Percentiles rank a stretch among this genome's conserved stretches.
These are phyloP conservation scores for Anthoptus insignis DNA, from an alignment of 2,888 invertebrate genomes.

Conservation along the genomic window DNA sequence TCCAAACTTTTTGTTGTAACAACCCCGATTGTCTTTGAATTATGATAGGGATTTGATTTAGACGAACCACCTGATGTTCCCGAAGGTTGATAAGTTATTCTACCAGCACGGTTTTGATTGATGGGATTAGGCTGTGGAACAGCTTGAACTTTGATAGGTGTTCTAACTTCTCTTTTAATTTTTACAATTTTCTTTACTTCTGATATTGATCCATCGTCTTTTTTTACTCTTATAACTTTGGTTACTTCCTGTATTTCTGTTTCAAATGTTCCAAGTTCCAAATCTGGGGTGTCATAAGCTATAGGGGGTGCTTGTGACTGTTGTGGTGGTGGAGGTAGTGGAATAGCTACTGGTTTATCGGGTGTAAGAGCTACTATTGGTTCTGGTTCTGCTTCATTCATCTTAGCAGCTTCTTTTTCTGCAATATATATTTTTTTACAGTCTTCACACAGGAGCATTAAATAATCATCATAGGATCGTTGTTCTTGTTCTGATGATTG, in stretches of 20 bases:
- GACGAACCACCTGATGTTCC: conserved; percentile 39
- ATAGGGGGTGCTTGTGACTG: background rate
- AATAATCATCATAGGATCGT: conserved; percentile 38
- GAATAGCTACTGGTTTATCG: background rate
- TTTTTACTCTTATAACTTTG: conserved; percentile 55
- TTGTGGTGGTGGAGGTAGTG: background rate
- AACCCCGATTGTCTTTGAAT: conserved; percentile 50
- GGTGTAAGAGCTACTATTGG: background rate
- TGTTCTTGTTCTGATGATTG: too few relatives aligned
- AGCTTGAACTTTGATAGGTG: conserved; percentile 41
- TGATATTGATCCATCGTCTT: conserved; percentile 58
- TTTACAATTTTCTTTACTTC: conserved; percentile 58
- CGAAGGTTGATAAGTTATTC: conserved; percentile 36
- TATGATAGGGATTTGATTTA: conserved; percentile 49
- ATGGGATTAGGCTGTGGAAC: conserved; percentile 34
- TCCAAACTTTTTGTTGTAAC: conserved; percentile 40
- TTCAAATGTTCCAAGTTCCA: conserved; percentile 55
- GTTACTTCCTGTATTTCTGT: conserved; percentile 58
- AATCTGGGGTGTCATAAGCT: conserved; percentile 39
- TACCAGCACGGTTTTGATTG: conserved; percentile 26
- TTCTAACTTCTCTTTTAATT: conserved; percentile 54
- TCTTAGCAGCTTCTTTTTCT: conserved; percentile 3
- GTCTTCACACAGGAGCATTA: conserved; percentile 44
- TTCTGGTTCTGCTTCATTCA: background rate
- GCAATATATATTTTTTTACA: conserved; percentile 47